These are phyloP conservation scores for Zoanthus gigantus DNA, from an alignment of 92 coral and sea anemone species.

Conservation along the genomic window DNA sequence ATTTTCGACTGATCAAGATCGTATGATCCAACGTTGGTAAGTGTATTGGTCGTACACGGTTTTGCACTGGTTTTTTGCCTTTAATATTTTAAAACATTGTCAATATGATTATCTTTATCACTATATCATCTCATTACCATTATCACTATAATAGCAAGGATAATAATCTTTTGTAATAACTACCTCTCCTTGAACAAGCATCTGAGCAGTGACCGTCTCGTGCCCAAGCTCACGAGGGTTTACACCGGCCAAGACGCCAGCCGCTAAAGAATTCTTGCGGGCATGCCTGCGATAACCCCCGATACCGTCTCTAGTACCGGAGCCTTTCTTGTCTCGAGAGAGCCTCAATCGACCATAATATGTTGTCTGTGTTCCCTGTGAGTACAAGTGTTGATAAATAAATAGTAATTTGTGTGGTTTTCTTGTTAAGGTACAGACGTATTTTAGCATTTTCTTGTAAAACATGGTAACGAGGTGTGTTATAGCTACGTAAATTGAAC, in stretches of 20 bases:
- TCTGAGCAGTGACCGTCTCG: conserved; percentile 69
- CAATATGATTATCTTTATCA: background rate
- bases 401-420: background rate
- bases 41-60: too few species aligned
- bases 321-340: conserved; percentile 34
- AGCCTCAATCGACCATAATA: conserved; percentile 67
- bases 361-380: conserved; percentile 85
- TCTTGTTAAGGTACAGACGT: background rate
- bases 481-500: too few species aligned
- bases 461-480: too few species aligned
- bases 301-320: conserved; percentile 56
- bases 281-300: conserved; percentile 55
- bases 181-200: conserved; percentile 76
- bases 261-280: conserved; percentile 68
- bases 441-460: too few species aligned
- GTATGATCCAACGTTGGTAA: too few species aligned
- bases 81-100: too few species aligned
- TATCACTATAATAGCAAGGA: background rate
- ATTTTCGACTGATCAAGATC: too few species aligned
- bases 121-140: background rate
- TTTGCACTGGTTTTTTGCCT: too few species aligned
- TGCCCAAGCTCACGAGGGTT: conserved; percentile 71
- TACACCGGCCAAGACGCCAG: conserved; percentile 71
- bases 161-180: background rate
- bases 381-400: background rate